Evolutionary conservation across 2,113 vertebrate genomes (phyloP).

Genomic region (Protobothrops mucrosquamatus): DNA sequence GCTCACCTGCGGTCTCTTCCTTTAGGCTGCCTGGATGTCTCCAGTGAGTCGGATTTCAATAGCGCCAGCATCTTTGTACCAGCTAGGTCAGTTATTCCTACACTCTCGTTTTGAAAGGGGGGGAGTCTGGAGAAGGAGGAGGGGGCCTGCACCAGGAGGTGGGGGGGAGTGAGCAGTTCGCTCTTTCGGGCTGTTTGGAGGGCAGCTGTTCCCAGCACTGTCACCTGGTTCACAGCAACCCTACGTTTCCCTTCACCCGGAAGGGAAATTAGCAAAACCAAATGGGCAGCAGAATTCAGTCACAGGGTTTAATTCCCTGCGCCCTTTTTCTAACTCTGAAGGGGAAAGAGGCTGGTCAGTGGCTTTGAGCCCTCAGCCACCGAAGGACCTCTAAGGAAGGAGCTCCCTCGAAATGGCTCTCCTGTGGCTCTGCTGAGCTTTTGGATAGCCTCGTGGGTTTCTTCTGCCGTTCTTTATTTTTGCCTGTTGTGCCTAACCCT

Average conservation of each 20-base stretch:
- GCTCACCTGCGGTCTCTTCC: neutral
- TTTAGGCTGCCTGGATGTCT: slow-evolving; percentile 74
- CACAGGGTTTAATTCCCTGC: neutral
- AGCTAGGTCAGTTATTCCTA: slow-evolving; percentile 61
- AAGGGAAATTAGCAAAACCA: neutral
- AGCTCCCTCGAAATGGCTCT: neutral
- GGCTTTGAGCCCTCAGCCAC: neutral
- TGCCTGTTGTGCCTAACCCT: neutral
- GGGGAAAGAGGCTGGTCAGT: neutral
- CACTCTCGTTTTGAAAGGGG: too few relatives aligned
- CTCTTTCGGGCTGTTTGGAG: too few relatives aligned
- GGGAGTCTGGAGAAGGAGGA: neutral
- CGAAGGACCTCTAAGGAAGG: neutral
- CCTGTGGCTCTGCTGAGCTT: neutral
- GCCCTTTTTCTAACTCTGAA: neutral
- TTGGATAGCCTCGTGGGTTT: neutral
- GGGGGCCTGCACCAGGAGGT: neutral
- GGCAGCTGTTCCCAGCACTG: neutral
- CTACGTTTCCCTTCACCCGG: neutral
- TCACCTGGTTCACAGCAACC: neutral
- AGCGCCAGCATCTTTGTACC: slow-evolving; percentile 77
- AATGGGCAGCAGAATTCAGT: neutral
- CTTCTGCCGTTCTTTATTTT: neutral
- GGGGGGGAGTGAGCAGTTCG: too few relatives aligned
- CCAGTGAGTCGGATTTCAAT: slow-evolving; percentile 80